phyloP scores from a whole-genome alignment of 2,888 invertebrate genomes.

The Cataglyphis altisquamis region DNA sequence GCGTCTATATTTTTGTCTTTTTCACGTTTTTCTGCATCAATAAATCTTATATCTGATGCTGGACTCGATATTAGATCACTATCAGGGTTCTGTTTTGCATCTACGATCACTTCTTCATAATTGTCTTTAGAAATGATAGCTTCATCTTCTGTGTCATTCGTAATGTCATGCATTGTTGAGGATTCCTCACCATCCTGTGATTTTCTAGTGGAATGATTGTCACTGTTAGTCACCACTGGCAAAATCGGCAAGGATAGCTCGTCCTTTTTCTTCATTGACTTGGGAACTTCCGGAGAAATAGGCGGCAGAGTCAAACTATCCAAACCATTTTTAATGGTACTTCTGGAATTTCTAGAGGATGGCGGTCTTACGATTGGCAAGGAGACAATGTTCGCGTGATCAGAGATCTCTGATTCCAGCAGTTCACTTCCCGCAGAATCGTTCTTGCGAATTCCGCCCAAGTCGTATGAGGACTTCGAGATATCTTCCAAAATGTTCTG shows the following conservation, averaged over 20 bases:
- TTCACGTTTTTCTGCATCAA: background rate
- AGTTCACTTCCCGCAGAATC: background rate
- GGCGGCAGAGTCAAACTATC: constrained; percentile 79
- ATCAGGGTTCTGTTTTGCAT: background rate
- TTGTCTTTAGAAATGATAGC: constrained; percentile 6
- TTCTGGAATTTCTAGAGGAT: constrained; percentile 70
- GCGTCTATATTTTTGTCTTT: background rate
- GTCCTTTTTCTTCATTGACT: constrained; percentile 73
- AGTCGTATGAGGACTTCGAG: constrained; percentile 67
- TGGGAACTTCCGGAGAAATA: constrained; percentile 79
- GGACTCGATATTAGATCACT: background rate
- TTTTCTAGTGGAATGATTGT: constrained; percentile 3
- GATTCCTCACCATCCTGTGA: constrained; percentile 44
- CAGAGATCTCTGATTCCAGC: constrained; percentile 56
- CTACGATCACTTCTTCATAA: background rate
- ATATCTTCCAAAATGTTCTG: constrained; percentile 75
- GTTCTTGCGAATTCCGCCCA: background rate
- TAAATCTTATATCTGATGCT: background rate
- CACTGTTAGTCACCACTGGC: constrained; percentile 45
- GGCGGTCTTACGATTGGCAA: constrained; percentile 80
- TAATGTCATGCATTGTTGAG: constrained; percentile 40
- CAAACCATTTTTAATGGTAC: constrained; percentile 68
- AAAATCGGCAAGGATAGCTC: constrained; percentile 79
- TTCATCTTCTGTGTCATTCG: constrained; percentile 37
- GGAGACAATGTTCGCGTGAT: constrained; percentile 61